phyloP scores from a whole-genome alignment of 2,113 vertebrate genomes.

The Hypocryptadius cinnamomeus region DNA sequence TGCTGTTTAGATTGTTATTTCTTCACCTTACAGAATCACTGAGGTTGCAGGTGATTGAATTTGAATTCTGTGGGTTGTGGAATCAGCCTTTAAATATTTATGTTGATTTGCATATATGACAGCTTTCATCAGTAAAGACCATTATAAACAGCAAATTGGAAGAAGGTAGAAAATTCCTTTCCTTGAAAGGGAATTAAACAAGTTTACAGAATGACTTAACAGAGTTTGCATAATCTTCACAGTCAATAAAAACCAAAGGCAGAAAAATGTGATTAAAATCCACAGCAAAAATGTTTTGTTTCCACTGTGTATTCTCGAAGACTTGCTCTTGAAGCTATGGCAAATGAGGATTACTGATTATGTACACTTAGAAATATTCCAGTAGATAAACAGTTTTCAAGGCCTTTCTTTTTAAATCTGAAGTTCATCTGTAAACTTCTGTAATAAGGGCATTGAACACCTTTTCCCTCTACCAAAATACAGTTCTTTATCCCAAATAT shows the following conservation, averaged over 20 bases:
- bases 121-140: neutral
- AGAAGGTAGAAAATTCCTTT: neutral
- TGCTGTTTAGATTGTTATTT: neutral
- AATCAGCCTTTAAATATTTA: neutral
- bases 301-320: neutral
- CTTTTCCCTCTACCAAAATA: neutral
- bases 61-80: neutral
- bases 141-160: neutral
- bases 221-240: neutral
- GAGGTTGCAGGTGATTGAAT: neutral
- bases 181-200: neutral
- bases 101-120: neutral
- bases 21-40: neutral
- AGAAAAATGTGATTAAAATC: neutral
- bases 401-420: neutral
- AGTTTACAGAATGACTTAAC: neutral
- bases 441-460: neutral
- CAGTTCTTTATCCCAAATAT: neutral
- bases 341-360: neutral
- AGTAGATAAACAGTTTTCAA: neutral
- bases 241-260: neutral
- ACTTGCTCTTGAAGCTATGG: neutral
- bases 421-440: neutral
- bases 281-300: neutral
- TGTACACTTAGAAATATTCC: neutral